Evolutionary conservation across 92 coral and sea anemone genomes (phyloP).

Genomic region (Hydrozoanthus gracilis): DNA sequence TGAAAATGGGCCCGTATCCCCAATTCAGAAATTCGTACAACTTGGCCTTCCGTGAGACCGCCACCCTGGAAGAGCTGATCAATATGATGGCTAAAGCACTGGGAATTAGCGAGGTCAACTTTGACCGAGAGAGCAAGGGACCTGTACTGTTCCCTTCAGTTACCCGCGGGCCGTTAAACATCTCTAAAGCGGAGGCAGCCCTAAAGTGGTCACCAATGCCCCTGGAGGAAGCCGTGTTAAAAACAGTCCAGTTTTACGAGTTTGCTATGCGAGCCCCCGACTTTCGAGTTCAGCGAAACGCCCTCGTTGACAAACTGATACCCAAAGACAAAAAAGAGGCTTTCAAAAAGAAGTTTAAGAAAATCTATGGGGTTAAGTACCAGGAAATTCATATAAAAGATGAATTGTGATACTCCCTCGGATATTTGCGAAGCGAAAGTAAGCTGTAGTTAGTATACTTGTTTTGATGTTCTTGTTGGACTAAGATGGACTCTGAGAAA

Average conservation of each 20-base stretch:
- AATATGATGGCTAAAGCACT: constrained; percentile 72
- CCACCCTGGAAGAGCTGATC: constrained; percentile 78
- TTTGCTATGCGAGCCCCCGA: constrained; percentile 84
- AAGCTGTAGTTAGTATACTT: neutral
- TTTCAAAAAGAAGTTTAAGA: constrained; percentile 75
- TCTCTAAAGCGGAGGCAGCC: constrained; percentile 73
- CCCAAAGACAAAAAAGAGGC: constrained; percentile 60
- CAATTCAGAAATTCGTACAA: constrained; percentile 82
- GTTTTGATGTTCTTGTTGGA: neutral
- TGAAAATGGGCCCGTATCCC: constrained; percentile 44
- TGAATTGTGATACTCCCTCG: constrained; percentile 31
- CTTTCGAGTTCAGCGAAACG: constrained; percentile 74
- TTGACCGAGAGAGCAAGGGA: constrained; percentile 69
- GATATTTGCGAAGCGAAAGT: neutral
- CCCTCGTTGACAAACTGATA: constrained; percentile 65
- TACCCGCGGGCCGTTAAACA: constrained; percentile 83
- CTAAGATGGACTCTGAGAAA: too few relatives aligned
- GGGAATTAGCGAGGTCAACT: constrained; percentile 69
- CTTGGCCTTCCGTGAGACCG: constrained; percentile 83
- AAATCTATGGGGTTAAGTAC: constrained; percentile 70
- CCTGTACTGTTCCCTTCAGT: constrained; percentile 83
- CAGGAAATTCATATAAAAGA: constrained; percentile 23
- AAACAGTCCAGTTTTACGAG: constrained; percentile 82
- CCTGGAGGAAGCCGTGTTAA: constrained; percentile 60
- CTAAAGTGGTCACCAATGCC: constrained; percentile 80